Percentiles rank a stretch among this genome's conserved stretches.
Conservation (phyloP, 2,113 vertebrate genomes). For the Caretta caretta region DNA sequence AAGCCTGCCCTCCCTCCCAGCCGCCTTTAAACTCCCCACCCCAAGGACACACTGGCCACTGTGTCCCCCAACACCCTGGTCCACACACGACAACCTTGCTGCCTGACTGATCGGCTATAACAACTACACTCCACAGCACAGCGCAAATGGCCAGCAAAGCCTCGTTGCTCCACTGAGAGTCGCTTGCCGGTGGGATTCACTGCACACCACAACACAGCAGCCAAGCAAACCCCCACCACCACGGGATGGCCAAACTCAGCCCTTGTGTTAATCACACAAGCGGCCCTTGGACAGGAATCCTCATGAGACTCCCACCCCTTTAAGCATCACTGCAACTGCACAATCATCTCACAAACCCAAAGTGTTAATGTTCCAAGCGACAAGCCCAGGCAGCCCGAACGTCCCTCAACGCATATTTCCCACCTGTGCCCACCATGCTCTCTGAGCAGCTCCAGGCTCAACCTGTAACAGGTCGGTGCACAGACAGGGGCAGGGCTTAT, state of each 20-base stretch:
- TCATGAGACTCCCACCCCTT: neutral
- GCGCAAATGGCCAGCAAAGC: rapidly evolving
- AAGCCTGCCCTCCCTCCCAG: neutral
- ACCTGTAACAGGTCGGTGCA: too few species aligned
- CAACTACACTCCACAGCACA: rapidly evolving
- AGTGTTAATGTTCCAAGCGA: neutral
- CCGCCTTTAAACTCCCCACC: rapidly evolving
- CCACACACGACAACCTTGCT: neutral
- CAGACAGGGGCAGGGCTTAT: neutral
- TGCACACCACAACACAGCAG: neutral
- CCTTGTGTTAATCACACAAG: neutral
- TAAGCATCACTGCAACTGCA: neutral
- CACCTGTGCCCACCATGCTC: neutral
- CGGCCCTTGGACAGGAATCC: neutral
- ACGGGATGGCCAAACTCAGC: too few species aligned
- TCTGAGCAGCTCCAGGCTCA: neutral
- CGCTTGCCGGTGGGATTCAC: neutral
- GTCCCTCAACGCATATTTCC: too few species aligned
- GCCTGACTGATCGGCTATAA: neutral
- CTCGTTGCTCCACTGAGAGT: neutral
- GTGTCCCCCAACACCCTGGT: neutral
- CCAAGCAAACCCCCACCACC: neutral
- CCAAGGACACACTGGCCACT: neutral
- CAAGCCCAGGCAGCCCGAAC: neutral
- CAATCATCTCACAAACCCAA: neutral